phyloP scores from a whole-genome alignment of 1,140 invertebrate species.

The Cotesia chilonis region DNA sequence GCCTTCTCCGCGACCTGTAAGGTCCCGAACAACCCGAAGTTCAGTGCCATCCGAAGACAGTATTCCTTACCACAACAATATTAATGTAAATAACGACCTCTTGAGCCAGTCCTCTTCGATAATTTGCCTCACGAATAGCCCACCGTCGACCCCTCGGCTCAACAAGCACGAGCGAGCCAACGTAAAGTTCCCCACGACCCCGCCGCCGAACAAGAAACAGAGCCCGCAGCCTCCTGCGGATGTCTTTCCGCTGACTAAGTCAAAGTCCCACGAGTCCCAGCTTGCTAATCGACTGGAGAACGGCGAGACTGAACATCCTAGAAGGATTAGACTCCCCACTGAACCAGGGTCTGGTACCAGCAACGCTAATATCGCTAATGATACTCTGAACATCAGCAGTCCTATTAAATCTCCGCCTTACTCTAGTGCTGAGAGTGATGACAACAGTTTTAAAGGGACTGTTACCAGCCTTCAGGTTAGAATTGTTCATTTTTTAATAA shows the following conservation, averaged over 20 bases:
- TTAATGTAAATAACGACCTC: constrained; percentile 55
- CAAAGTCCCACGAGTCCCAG: constrained; percentile 92
- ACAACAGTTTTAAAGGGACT: constrained; percentile 65
- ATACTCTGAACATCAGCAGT: constrained; percentile 68
- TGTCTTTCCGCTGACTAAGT: constrained; percentile 81
- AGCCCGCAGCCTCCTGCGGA: constrained; percentile 65
- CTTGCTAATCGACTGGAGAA: constrained; percentile 74
- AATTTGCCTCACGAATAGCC: constrained; percentile 62
- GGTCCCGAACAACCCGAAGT: constrained; percentile 65
- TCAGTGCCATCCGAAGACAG: constrained; percentile 72
- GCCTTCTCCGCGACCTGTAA: constrained; percentile 69
- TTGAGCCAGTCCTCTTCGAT: constrained; percentile 58
- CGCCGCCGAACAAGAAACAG: constrained; percentile 78
- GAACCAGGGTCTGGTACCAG: constrained; percentile 72
- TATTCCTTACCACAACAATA: constrained; percentile 55
- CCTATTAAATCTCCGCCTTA: constrained; percentile 75
- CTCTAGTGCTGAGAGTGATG: constrained; percentile 69
- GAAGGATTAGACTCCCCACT: constrained; percentile 74
- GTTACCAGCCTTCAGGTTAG: constrained; percentile 62
- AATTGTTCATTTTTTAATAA: too few species aligned
- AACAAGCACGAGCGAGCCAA: constrained; percentile 60
- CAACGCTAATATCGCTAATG: constrained; percentile 55
- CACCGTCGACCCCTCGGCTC: constrained; percentile 72
- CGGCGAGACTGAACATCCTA: constrained; percentile 59
- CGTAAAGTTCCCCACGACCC: constrained; percentile 79